phyloP scores from a whole-genome alignment of 2,113 vertebrate species.

The Crotophaga sulcirostris region DNA sequence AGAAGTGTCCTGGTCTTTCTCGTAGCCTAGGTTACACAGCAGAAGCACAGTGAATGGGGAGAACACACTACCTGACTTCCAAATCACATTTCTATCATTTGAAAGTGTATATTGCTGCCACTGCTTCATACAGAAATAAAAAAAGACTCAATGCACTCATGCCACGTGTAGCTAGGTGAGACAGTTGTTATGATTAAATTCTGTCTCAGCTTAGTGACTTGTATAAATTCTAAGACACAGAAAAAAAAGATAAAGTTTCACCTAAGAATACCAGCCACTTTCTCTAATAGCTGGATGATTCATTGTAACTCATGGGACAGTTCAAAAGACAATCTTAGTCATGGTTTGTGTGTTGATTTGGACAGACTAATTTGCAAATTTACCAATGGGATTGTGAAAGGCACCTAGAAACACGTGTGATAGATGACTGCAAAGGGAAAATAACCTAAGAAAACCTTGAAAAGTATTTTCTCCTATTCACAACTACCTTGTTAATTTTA shows the following conservation, averaged over 20 bases:
- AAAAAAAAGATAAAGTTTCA: conserved; percentile 15
- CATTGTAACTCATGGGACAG: not conserved
- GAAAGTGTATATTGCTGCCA: not conserved
- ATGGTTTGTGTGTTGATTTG: not conserved
- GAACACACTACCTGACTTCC: not conserved
- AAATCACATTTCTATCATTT: not conserved
- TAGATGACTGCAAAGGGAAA: not conserved
- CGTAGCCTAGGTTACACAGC: not conserved
- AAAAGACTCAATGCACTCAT: not conserved
- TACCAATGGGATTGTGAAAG: not conserved
- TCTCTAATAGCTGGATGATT: not conserved
- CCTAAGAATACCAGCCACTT: not conserved
- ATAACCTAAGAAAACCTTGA: not conserved
- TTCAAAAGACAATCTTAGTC: not conserved
- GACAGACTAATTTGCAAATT: not conserved
- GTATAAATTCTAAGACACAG: not conserved
- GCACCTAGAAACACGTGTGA: not conserved
- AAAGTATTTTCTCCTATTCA: not conserved
- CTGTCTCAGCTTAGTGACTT: not conserved
- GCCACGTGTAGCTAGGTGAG: not conserved
- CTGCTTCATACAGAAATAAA: not conserved
- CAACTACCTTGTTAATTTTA: not conserved
- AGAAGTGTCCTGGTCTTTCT: not conserved
- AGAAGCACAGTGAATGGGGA: not conserved
- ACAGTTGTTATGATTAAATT: conserved; percentile 7